These are phyloP conservation scores for Phalacrocorax carbo DNA, from an alignment of 2,113 vertebrate genomes.

Conservation along the genomic window DNA sequence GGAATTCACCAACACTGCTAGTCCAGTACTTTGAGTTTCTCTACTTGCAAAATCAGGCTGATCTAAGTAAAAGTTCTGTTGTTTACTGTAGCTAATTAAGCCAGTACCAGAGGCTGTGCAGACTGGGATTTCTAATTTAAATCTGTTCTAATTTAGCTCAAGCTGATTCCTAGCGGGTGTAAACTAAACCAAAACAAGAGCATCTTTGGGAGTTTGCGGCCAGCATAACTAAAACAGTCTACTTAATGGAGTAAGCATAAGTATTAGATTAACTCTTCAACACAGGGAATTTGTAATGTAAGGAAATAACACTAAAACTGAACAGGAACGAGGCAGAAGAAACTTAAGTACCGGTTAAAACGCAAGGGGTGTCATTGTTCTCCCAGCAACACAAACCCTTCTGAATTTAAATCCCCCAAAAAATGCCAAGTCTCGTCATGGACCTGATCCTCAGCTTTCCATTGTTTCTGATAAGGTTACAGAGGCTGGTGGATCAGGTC, in stretches of 20 bases:
- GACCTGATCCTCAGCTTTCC: neutral
- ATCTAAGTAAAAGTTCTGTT: neutral
- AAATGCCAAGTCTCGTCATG: neutral
- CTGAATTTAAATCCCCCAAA: neutral
- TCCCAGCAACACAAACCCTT: neutral
- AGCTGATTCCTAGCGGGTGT: constrained; percentile 22
- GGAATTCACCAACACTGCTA: neutral
- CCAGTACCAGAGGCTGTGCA: neutral
- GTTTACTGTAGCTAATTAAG: constrained; percentile 7
- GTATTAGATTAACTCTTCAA: neutral
- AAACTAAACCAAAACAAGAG: neutral
- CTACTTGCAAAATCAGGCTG: neutral
- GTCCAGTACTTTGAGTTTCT: neutral
- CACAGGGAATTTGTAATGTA: neutral
- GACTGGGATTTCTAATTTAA: neutral
- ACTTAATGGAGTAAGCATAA: neutral
- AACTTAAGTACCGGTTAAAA: neutral
- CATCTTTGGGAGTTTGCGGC: neutral
- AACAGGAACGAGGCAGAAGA: neutral
- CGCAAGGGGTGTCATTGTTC: neutral
- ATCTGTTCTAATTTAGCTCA: constrained; percentile 6
- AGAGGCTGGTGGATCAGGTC: neutral
- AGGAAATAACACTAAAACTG: neutral
- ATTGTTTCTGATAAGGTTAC: neutral
- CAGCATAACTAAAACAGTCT: neutral